Conservation (phyloP, 2,797 vertebrate species). For the Pseudomugil tenellus region DNA sequence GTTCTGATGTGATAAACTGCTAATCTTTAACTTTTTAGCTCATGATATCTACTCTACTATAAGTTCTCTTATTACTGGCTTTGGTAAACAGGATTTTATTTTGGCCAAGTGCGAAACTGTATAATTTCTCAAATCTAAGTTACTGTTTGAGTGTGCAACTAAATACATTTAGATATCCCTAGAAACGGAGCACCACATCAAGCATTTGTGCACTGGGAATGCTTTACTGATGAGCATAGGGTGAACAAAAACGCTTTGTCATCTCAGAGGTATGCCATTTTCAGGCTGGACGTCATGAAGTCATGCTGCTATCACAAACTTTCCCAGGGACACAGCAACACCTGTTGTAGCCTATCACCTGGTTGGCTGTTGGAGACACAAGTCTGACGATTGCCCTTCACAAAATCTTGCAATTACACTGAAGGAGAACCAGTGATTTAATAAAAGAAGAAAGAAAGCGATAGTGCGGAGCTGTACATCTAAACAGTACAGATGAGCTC, state of each 20-base stretch:
- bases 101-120: neutral
- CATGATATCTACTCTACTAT: neutral
- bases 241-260: constrained; percentile 51
- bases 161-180: neutral
- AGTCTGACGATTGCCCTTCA: constrained; percentile 10
- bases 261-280: constrained; percentile 43
- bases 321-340: constrained; percentile 48
- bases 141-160: constrained; percentile 3
- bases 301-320: constrained; percentile 28
- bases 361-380: constrained; percentile 27
- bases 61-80: constrained; percentile 1
- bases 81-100: neutral
- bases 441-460: constrained; percentile 20
- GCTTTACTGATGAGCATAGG: constrained; percentile 30
- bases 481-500: constrained; percentile 20
- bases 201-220: neutral
- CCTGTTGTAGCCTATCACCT: constrained; percentile 57
- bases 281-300: constrained; percentile 26
- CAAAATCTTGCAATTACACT: constrained; percentile 12
- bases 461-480: constrained; percentile 17
- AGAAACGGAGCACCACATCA: constrained; percentile 3
- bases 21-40: neutral
- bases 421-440: constrained; percentile 24
- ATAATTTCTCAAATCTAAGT: neutral
- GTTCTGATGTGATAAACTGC: neutral